Conservation (phyloP, 2,797 vertebrate genomes). For the Pantherophis alleghaniensis region DNA sequence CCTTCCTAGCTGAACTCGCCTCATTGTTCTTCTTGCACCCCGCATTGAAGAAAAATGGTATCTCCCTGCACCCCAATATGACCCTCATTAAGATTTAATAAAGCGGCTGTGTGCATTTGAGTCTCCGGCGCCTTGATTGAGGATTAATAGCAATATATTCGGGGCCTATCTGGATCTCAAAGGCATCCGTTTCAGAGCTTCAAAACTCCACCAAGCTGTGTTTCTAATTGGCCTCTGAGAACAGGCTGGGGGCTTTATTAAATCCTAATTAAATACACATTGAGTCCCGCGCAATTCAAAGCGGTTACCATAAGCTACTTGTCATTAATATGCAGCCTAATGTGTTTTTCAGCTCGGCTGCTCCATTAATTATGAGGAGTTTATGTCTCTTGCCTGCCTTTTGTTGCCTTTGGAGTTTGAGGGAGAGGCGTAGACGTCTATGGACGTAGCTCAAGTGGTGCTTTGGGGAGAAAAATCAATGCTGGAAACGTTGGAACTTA, state of each 20-base stretch:
- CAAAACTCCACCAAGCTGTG: slow-evolving; percentile 66
- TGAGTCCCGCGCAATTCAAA: slow-evolving; percentile 60
- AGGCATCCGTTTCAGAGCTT: slow-evolving; percentile 65
- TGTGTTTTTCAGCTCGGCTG: slow-evolving; percentile 52
- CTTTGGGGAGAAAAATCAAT: neutral
- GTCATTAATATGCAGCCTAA: slow-evolving; percentile 61
- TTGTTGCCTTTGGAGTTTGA: slow-evolving; percentile 40
- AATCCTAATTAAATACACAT: slow-evolving; percentile 69
- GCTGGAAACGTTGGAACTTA: neutral
- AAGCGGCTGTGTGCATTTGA: slow-evolving; percentile 56
- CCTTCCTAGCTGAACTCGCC: slow-evolving; percentile 51
- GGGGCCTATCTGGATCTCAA: slow-evolving; percentile 63
- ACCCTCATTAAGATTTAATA: slow-evolving; percentile 69
- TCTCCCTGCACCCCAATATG: slow-evolving; percentile 39
- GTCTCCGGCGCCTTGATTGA: slow-evolving; percentile 65
- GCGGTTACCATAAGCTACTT: slow-evolving; percentile 58
- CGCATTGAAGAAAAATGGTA: slow-evolving; percentile 57
- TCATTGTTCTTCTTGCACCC: slow-evolving; percentile 3
- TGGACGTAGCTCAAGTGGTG: slow-evolving; percentile 8
- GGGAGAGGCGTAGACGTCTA: neutral
- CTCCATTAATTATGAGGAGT: slow-evolving; percentile 58
- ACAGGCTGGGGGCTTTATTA: slow-evolving; percentile 69
- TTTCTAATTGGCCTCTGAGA: slow-evolving; percentile 71
- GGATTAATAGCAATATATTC: slow-evolving; percentile 69
- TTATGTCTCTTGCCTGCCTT: slow-evolving; percentile 51